Conservation (phyloP, 2,797 vertebrate genomes). For the Molossus molossus region DNA sequence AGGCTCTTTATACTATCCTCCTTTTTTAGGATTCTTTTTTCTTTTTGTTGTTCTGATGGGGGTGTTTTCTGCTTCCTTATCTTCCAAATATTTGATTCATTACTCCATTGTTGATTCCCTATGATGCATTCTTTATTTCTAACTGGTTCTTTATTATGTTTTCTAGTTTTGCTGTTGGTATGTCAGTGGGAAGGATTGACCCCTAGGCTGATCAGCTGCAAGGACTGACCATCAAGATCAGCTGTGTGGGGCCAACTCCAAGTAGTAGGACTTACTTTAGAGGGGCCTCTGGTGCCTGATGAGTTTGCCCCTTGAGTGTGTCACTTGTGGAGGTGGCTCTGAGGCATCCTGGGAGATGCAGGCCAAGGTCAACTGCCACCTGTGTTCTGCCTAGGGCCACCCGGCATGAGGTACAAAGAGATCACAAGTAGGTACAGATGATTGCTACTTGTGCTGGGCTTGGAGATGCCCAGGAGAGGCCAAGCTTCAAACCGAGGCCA, state of each 20-base stretch:
- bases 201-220: not conserved
- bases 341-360: not conserved
- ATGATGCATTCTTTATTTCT: not conserved
- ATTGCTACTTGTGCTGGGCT: not conserved
- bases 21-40: not conserved
- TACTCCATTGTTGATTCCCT: too few species aligned
- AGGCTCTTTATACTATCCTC: not conserved
- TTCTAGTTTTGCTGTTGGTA: not conserved
- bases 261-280: not conserved
- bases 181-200: not conserved
- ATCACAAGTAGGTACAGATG: not conserved
- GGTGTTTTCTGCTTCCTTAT: not conserved
- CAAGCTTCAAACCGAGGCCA: not conserved
- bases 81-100: too few species aligned
- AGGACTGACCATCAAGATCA: not conserved
- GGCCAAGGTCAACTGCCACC: not conserved
- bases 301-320: not conserved
- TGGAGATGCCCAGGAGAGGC: not conserved
- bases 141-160: not conserved
- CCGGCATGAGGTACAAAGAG: not conserved
- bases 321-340: not conserved
- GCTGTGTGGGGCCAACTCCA: not conserved
- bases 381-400: not conserved
- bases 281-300: not conserved
- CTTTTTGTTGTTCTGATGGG: not conserved